phyloP scores from a whole-genome alignment of 2,797 vertebrate genomes.

The Limnodromus scolopaceus region DNA sequence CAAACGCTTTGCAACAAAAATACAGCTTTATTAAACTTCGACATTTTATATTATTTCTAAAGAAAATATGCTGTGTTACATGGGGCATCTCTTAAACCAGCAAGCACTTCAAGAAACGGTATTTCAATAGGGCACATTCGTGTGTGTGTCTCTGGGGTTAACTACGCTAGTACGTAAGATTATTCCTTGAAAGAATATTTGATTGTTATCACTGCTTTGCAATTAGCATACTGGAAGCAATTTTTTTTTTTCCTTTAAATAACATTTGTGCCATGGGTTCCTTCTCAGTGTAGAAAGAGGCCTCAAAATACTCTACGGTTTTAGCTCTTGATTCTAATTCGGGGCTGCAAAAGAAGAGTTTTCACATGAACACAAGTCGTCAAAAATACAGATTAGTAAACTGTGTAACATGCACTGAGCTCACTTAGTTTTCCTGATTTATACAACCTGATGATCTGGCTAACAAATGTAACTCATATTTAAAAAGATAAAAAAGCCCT shows the following conservation, averaged over 20 bases:
- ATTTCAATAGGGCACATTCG: not conserved
- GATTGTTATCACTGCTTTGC: not conserved
- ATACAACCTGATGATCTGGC: not conserved
- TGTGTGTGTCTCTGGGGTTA: not conserved
- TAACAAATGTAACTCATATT: not conserved
- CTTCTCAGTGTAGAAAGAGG: conserved; percentile 34
- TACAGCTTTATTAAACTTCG: conserved; percentile 72
- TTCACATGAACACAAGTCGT: not conserved
- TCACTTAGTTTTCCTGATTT: not conserved
- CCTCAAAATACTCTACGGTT: conserved; percentile 5
- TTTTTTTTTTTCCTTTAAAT: not conserved
- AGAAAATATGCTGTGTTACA: conserved; percentile 29
- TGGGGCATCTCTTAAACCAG: conserved; percentile 33
- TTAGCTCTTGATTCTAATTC: conserved; percentile 41
- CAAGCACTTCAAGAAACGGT: not conserved
- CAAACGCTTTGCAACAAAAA: not conserved
- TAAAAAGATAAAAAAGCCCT: not conserved
- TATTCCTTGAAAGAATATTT: not conserved
- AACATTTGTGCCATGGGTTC: not conserved
- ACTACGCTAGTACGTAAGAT: not conserved
- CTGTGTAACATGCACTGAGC: not conserved
- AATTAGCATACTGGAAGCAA: conserved; percentile 10
- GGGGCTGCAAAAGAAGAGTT: conserved; percentile 70
- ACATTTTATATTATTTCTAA: conserved; percentile 39
- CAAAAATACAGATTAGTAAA: not conserved